Evolutionary conservation across 2,888 invertebrate species (phyloP), one percentile per base, ranked within the genome.

Genomic region (Acholoe squamosa): DNA sequence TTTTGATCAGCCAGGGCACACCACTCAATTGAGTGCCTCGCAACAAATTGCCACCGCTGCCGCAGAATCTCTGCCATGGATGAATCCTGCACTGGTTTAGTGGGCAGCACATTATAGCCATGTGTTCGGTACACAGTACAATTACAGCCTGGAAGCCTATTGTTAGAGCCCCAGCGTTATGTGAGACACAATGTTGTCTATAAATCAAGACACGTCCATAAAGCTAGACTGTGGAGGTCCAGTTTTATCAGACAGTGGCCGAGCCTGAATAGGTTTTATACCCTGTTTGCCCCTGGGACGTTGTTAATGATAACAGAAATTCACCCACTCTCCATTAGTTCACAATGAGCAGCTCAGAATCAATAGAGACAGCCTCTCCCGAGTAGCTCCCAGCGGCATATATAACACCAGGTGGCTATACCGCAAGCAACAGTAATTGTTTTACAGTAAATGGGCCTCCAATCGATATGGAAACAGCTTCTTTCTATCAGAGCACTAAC

Each of bases 231-330:
- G 31, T 28, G 14, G 0, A 14, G 71, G 28, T 71, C 28, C 71
- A 28, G 71, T 25, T 61, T 25, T 71, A 71, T 5, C 31, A 71
- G 71, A n/a, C 31, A 14, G 28, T 71, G 31, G 28, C 71, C 25
- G 7, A n/a, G 7, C 71, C 28, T 71, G 71, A 28, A 71, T 25
- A n/a, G 71, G 25, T 71, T 71, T 71, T 71, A 71, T 31, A 71
- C 16, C 71, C 28, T 33, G 0, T 34, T 16, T 43, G 80, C 80
- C 80, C 80, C 19, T 33, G 80, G 33, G 80, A 80, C 43, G 80
- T 33, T 22, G 80, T 80, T 80, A 80, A 80, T 80, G 80, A 80
- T 80, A 80, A 34, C 80, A 43, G 80, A 80, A 43, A 43, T 43
- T 33, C 33, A 33, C 34, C 80, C n/a, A 14, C n/a, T 80, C 80